A percentile compares a stretch with the other conserved stretches of the same genome.
Conservation (phyloP, 2,888 invertebrate genomes). For the Athripsodes cinereus region DNA sequence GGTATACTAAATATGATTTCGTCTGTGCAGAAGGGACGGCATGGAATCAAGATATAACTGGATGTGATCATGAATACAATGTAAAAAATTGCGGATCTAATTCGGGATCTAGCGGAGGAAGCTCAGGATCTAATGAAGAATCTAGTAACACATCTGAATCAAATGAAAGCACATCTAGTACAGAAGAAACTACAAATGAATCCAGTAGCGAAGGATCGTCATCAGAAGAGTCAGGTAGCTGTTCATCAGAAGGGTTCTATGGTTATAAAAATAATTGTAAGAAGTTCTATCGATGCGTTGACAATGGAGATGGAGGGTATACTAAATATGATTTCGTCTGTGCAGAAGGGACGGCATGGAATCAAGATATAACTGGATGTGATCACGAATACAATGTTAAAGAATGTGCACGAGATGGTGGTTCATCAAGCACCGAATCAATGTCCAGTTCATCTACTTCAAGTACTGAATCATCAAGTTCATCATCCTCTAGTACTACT, state of each 20-base stretch:
- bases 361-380: constrained; percentile 41
- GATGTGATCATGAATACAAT: constrained; percentile 60
- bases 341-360: constrained; percentile 63
- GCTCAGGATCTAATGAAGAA: constrained; percentile 13
- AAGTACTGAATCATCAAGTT: constrained; percentile 10
- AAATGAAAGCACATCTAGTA: neutral
- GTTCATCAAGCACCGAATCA: constrained; percentile 14
- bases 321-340: constrained; percentile 66
- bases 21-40: constrained; percentile 62
- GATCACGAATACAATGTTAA: constrained; percentile 40
- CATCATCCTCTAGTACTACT: constrained; percentile 17
- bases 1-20: constrained; percentile 62
- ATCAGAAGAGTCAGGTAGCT: constrained; percentile 6
- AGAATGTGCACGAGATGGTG: constrained; percentile 1
- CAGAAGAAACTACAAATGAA: constrained; percentile 8
- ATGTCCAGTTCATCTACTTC: constrained; percentile 18
- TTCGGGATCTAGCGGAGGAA: constrained; percentile 11
- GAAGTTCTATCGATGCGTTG: constrained; percentile 72
- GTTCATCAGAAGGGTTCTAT: constrained; percentile 52
- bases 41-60: constrained; percentile 60
- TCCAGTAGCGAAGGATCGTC: neutral
- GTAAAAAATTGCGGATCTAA: constrained; percentile 41
- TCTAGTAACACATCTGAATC: constrained; percentile 1
- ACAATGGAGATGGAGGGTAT: constrained; percentile 52
- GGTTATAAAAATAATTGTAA: constrained; percentile 62